These are phyloP conservation scores for Todiramphus chloris DNA, from an alignment of 2,113 vertebrate genomes.

Conservation along the genomic window DNA sequence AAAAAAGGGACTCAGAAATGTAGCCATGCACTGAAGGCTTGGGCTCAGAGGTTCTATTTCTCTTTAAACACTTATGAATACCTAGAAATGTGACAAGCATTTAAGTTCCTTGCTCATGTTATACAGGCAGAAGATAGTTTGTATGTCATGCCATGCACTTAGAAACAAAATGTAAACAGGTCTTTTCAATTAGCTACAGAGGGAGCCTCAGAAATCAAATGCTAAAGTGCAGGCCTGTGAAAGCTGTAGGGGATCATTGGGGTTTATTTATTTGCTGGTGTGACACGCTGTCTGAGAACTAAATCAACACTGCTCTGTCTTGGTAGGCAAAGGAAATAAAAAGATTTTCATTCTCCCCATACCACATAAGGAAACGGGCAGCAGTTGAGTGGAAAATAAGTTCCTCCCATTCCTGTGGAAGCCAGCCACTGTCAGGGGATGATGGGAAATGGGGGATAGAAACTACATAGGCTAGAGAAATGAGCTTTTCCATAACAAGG, in stretches of 20 bases:
- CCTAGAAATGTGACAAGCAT: background rate
- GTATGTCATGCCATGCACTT: background rate
- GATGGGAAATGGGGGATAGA: background rate
- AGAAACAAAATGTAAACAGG: background rate
- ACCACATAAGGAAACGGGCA: background rate
- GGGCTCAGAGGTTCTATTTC: background rate
- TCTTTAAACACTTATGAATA: background rate
- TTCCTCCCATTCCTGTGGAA: background rate
- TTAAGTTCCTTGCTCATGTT: background rate
- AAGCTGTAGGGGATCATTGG: background rate
- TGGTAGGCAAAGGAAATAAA: background rate
- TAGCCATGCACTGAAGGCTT: background rate
- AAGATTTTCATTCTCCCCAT: background rate
- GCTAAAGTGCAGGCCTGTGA: background rate
- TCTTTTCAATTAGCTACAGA: background rate
- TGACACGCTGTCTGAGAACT: background rate
- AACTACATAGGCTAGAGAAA: background rate
- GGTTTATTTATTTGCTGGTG: background rate
- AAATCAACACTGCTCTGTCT: background rate
- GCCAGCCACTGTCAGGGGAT: fast-evolving
- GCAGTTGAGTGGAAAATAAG: fast-evolving
- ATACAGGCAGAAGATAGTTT: background rate
- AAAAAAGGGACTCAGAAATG: background rate
- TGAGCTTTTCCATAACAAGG: background rate
- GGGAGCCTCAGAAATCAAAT: background rate